These are phyloP conservation scores for Falcaria lacertinaria DNA, from an alignment of 2,888 invertebrate genomes.

Conservation along the genomic window DNA sequence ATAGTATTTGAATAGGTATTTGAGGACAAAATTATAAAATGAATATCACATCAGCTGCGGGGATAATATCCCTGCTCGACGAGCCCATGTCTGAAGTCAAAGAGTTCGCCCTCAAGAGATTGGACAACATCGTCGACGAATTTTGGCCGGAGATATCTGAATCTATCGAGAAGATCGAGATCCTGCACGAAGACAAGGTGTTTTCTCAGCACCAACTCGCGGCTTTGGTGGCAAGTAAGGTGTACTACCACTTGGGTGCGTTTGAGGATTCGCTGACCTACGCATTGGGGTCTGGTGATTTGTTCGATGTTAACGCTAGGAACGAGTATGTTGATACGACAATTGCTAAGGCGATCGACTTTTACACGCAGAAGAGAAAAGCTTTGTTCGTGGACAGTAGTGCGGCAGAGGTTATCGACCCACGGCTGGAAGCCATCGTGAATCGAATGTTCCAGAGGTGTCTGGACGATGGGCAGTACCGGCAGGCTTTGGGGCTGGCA, in stretches of 20 bases:
- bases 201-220: conserved; percentile 95
- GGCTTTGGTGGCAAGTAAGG: conserved; percentile 98
- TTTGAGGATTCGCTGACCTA: conserved; percentile 98
- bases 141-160: conserved; percentile 99
- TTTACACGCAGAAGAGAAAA: conserved; percentile 93
- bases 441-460: conserved; percentile 98
- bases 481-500: conserved; percentile 97
- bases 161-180: conserved; percentile 98
- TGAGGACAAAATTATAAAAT: conserved; percentile 40
- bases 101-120: conserved; percentile 94
- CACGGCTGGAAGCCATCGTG: conserved; percentile 94
- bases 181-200: conserved; percentile 94
- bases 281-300: conserved; percentile 95
- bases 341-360: conserved; percentile 98
- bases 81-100: conserved; percentile 96
- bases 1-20: conserved; percentile 11
- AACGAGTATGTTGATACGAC: conserved; percentile 98
- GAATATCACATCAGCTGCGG: conserved; percentile 84
- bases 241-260: conserved; percentile 98
- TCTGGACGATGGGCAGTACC: conserved; percentile 95
- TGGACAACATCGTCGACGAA: conserved; percentile 96
- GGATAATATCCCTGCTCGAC: conserved; percentile 96
- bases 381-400: conserved; percentile 86
- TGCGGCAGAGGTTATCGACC: conserved; percentile 84
- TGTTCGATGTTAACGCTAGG: conserved; percentile 96